These are phyloP conservation scores for Petrocephalus microphthalmus DNA, from an alignment of 2,113 vertebrate species.

Conservation along the genomic window DNA sequence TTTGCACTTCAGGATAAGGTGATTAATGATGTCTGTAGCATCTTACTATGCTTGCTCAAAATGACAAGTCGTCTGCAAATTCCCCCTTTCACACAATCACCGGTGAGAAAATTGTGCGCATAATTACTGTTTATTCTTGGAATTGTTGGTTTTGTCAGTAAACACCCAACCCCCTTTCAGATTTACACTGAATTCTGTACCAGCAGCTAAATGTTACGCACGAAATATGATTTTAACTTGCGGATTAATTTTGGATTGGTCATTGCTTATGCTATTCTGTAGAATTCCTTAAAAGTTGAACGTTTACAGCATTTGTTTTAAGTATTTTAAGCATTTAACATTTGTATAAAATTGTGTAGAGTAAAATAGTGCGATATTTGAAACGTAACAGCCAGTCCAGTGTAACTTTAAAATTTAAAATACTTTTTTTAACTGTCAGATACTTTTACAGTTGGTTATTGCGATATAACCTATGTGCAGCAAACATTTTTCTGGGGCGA, in stretches of 20 bases:
- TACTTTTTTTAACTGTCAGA: not conserved
- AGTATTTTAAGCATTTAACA: not conserved
- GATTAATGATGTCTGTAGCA: not conserved
- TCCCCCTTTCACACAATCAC: conserved; percentile 10
- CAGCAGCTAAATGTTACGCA: not conserved
- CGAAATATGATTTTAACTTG: not conserved
- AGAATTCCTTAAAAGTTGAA: not conserved
- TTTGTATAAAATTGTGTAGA: not conserved
- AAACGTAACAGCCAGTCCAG: not conserved
- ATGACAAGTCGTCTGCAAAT: conserved; percentile 5
- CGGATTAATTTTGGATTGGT: not conserved
- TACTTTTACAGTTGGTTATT: not conserved
- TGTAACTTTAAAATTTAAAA: not conserved
- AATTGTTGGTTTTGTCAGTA: conserved; percentile 3
- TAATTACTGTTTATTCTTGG: conserved; percentile 25
- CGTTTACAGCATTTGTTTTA: not conserved
- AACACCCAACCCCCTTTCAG: conserved; percentile 1
- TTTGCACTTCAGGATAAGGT: not conserved
- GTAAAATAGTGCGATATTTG: not conserved
- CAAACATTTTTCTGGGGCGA: not conserved
- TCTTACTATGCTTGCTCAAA: conserved; percentile 6
- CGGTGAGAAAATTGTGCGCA: conserved; percentile 3
- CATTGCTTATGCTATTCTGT: not conserved
- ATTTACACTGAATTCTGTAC: not conserved
- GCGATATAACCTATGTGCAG: not conserved